Conservation (phyloP, 2,888 invertebrate genomes). For the Caenorhabditis drosophilae region DNA sequence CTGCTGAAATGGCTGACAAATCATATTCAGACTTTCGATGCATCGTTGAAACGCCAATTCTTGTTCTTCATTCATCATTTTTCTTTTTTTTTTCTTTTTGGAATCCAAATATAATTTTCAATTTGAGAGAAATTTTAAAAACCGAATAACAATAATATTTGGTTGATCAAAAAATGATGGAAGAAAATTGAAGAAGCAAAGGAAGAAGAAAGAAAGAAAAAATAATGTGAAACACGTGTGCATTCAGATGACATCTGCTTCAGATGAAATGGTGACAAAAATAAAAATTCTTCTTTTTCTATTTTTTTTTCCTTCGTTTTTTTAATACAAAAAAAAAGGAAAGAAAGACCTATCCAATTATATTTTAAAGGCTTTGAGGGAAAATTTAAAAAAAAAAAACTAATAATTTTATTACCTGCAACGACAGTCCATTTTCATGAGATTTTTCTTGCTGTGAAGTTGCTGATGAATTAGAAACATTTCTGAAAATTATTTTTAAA, state of each 20-base stretch:
- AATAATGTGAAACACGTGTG: constrained; percentile 35
- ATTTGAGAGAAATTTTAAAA: too few species aligned
- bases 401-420: not conserved
- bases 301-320: not conserved
- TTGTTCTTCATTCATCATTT: constrained; percentile 8
- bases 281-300: too few species aligned
- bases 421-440: not conserved
- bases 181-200: too few species aligned
- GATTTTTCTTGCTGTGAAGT: constrained; percentile 32
- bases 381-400: constrained; percentile 2
- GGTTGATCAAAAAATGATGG: too few species aligned
- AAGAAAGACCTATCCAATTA: not conserved
- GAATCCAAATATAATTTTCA: too few species aligned
- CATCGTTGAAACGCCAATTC: constrained; percentile 26
- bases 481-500: constrained; percentile 10
- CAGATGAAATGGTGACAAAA: constrained; percentile 1
- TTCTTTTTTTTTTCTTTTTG: not conserved
- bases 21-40: constrained; percentile 25
- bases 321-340: not conserved
- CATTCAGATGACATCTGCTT: constrained; percentile 8
- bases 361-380: not conserved
- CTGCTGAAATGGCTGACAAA: constrained; percentile 10
- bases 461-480: constrained; percentile 41
- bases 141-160: too few species aligned
- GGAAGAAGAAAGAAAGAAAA: constrained; percentile 8